Percentiles rank a stretch among this genome's conserved stretches.
phyloP scores from a whole-genome alignment of 37 sponge, comb jelly and placozoan genomes.

The Oscarella lobularis region DNA sequence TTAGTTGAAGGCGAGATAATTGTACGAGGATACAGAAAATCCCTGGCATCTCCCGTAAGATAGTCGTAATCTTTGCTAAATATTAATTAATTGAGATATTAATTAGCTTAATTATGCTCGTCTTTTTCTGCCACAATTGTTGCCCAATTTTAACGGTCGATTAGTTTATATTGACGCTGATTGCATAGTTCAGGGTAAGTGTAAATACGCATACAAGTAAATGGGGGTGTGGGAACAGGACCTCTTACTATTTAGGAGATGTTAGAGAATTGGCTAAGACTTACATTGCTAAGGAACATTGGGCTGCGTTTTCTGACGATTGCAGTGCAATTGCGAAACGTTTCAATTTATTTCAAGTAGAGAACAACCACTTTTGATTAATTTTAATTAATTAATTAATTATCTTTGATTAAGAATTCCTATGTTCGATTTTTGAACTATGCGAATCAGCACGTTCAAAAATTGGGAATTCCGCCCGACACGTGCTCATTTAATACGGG shows the following conservation, averaged over 20 bases:
- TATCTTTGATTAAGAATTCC: neutral
- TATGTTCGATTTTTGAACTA: neutral
- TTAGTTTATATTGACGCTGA: neutral
- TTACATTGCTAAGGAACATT: neutral
- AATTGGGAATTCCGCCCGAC: neutral
- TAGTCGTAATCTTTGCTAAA: too few relatives aligned
- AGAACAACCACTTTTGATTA: neutral
- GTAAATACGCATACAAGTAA: neutral
- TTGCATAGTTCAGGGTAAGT: neutral
- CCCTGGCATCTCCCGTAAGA: neutral
- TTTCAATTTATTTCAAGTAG: neutral
- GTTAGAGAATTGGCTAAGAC: neutral
- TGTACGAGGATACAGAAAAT: neutral
- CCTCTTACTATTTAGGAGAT: neutral
- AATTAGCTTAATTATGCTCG: neutral
- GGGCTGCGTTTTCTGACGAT: neutral
- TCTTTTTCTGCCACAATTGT: neutral
- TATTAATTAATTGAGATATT: too few relatives aligned
- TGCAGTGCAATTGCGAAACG: constrained; percentile 3
- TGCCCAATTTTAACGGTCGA: neutral
- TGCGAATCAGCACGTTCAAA: neutral
- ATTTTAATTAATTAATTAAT: neutral
- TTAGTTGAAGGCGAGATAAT: neutral
- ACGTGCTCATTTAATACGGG: neutral
- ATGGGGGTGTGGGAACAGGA: neutral